phyloP scores from a whole-genome alignment of 2,797 vertebrate genomes.

The Nyctalus aviator region DNA sequence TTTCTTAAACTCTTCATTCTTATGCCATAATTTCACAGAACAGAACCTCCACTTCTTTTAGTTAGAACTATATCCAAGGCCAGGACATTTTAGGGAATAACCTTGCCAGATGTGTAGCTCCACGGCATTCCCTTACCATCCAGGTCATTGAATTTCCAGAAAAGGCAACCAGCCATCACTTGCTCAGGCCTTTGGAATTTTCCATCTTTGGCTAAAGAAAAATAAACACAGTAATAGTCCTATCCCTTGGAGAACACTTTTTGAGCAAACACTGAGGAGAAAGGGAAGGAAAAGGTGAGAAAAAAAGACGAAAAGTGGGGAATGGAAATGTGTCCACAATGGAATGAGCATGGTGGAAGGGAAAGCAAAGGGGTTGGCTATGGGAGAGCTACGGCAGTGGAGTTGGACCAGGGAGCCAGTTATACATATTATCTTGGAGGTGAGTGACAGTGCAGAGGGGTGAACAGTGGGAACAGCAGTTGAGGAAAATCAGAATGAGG shows the following conservation, averaged over 20 bases:
- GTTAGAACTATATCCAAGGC: slow-evolving; percentile 50
- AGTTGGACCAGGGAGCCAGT: neutral
- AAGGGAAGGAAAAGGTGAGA: slow-evolving; percentile 30
- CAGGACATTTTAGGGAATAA: slow-evolving; percentile 32
- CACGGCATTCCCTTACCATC: slow-evolving; percentile 57
- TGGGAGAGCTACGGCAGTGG: too few relatives aligned
- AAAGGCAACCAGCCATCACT: slow-evolving; percentile 70
- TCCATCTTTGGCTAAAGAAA: slow-evolving; percentile 76
- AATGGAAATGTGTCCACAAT: neutral
- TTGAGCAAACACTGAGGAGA: slow-evolving; percentile 25
- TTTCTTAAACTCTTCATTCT: slow-evolving; percentile 57
- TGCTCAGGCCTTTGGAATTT: slow-evolving; percentile 79
- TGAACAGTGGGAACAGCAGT: neutral
- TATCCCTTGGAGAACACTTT: slow-evolving; percentile 47
- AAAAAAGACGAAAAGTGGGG: neutral
- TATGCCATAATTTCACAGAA: slow-evolving; percentile 13
- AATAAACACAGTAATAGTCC: slow-evolving; percentile 56
- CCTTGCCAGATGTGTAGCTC: slow-evolving; percentile 61
- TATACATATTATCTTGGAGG: neutral
- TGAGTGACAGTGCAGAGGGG: neutral
- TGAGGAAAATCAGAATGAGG: neutral
- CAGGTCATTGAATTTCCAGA: slow-evolving; percentile 70
- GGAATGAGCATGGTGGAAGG: neutral
- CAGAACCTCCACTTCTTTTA: slow-evolving; percentile 49
- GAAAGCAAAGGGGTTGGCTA: neutral